Base-by-base conservation (phyloP, 2,888 invertebrate species). In the Leucophenga montana region DNA sequence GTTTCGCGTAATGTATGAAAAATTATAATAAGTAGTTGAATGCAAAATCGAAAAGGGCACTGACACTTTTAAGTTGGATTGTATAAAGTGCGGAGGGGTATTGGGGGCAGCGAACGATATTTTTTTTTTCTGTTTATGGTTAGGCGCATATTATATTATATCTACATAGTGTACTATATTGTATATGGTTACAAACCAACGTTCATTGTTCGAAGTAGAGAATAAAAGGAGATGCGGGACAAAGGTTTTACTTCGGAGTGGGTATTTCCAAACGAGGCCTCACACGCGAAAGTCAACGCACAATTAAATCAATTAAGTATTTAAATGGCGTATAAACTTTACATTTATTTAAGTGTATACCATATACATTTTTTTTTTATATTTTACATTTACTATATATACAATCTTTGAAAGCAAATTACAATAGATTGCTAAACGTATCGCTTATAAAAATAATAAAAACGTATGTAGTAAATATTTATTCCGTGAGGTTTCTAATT, bases 231-330 rank as follows among this genome's bases (percentile, higher is more conserved):
- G 18, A 18, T n/a, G 53, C 53, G 53, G 14, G 16, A 54, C 18
- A 22, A 18, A 5, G 54, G 16, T n/a, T 54, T 54, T 9, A 6
- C n/a, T 53, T 16, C 11, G 4, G 53, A 16, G 39, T 39, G 39
- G 39, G 39, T 39, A 39, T 39, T 39, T 39, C 39, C 39, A 39
- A 48, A 64, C 5, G 20, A 64, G 18, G n/a, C 22, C 20, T 14
- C 48, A 20, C 62, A 64, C 62, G 48, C 59, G 31, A 56, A 56
- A 56, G 56, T 56, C 59, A 59, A 59, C 33, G 59, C 62, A 48
- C 62, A 64, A 64, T 64, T 64, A 64, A 64, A 64, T 64, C 62
- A 46, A 64, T 64, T 64, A 64, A 64, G 22, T 20, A 64, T 61
- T 64, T 64, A 46, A 64, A 64, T 64, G 62, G 62, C 48, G 27